These are phyloP conservation scores for Takifugu flavidus DNA, from an alignment of 2,113 vertebrate species.

Conservation along the genomic window DNA sequence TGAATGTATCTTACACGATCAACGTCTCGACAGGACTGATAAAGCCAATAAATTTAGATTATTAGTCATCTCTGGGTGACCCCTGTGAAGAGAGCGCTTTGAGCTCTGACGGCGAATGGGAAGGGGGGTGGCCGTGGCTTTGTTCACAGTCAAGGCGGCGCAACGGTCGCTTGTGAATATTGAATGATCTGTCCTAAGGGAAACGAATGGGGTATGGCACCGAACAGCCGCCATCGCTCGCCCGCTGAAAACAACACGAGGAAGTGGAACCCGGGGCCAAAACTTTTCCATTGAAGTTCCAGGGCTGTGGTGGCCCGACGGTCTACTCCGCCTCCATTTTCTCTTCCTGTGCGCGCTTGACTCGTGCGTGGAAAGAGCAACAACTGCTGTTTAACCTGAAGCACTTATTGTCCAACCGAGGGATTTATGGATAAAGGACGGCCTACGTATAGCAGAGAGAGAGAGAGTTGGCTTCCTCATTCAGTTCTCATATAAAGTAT, in stretches of 20 bases:
- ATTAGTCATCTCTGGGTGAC: too few species aligned
- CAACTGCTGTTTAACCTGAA: constrained; percentile 68
- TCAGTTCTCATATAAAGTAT: constrained; percentile 16
- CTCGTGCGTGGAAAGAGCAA: constrained; percentile 45
- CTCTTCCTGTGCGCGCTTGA: constrained; percentile 51
- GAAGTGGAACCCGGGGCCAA: constrained; percentile 27
- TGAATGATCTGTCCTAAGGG: constrained; percentile 67
- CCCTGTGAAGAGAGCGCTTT: constrained; percentile 29
- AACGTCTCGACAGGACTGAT: too few species aligned
- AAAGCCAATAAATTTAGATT: too few species aligned
- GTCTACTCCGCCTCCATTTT: constrained; percentile 32
- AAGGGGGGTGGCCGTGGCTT: constrained; percentile 31
- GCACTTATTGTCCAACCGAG: constrained; percentile 51
- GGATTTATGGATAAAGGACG: constrained; percentile 55
- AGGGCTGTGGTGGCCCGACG: constrained; percentile 41
- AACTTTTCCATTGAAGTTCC: constrained; percentile 59
- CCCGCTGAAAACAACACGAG: constrained; percentile 55
- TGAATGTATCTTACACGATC: too few species aligned
- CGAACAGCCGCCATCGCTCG: constrained; percentile 46
- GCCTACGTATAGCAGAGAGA: constrained; percentile 30
- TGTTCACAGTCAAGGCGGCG: constrained; percentile 45
- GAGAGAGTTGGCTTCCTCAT: constrained; percentile 8
- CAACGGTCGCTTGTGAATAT: constrained; percentile 68
- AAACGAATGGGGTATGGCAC: constrained; percentile 70
- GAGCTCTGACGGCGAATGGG: too few species aligned